These are phyloP conservation scores for Acanthisitta chloris DNA, from an alignment of 2,113 vertebrate genomes.

Conservation along the genomic window DNA sequence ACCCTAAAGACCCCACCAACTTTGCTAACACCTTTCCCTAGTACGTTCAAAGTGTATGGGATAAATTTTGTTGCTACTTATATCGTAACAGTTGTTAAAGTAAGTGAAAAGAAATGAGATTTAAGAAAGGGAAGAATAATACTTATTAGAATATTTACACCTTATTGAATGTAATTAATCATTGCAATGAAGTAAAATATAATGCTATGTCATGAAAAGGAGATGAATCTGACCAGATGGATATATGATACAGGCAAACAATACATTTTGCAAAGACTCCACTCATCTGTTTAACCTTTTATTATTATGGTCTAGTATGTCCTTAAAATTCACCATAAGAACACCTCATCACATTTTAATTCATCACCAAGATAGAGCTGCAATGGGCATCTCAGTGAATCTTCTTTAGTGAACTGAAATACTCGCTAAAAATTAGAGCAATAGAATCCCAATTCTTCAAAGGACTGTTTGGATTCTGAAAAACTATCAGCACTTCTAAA, in stretches of 20 bases:
- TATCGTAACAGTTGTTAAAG: background rate
- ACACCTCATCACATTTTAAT: conserved; percentile 17
- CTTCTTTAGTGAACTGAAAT: background rate
- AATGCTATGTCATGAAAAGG: background rate
- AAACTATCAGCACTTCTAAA: background rate
- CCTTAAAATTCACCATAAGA: background rate
- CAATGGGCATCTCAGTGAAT: background rate
- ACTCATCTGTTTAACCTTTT: background rate
- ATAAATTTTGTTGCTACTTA: background rate
- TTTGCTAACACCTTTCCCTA: background rate
- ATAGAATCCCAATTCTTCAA: conserved; percentile 2
- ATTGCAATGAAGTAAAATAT: background rate
- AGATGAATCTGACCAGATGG: background rate
- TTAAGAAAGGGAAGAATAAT: background rate
- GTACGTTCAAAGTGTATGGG: accelerated
- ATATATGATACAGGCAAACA: background rate
- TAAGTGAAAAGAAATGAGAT: background rate
- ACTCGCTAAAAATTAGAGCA: background rate
- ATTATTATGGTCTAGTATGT: background rate
- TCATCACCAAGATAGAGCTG: background rate
- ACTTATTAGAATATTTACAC: background rate
- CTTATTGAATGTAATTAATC: background rate
- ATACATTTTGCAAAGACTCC: background rate
- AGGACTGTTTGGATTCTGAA: background rate
- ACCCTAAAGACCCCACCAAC: background rate